Percentiles rank a stretch among this genome's conserved stretches.
Evolutionary conservation across 2,888 invertebrate species (phyloP).

Genomic region (Apoda limacodes): DNA sequence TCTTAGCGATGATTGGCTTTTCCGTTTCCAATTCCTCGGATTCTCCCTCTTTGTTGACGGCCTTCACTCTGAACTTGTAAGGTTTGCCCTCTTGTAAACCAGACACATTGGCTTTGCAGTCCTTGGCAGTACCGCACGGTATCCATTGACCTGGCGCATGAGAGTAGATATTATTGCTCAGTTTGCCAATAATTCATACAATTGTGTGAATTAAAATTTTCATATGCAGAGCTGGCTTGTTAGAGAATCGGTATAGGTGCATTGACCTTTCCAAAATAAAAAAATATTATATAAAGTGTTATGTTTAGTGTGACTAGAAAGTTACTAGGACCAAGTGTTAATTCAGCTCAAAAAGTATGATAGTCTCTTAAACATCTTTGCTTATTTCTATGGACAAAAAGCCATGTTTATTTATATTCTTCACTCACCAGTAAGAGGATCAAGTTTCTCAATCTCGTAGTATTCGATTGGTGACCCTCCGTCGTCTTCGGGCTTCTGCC

Average conservation of each 20-base stretch:
- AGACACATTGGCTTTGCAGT: constrained; percentile 81
- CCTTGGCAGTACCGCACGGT: constrained; percentile 88
- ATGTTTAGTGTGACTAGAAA: too few relatives aligned
- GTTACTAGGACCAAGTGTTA: too few relatives aligned
- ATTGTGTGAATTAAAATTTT: too few relatives aligned
- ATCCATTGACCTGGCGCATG: constrained; percentile 82
- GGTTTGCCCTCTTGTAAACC: constrained; percentile 95
- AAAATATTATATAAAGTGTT: too few relatives aligned
- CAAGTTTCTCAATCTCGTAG: constrained; percentile 96
- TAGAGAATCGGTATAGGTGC: too few relatives aligned
- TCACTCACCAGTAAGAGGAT: constrained; percentile 80
- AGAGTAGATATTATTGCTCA: not conserved
- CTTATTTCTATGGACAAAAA: too few relatives aligned
- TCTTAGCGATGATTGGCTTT: constrained; percentile 95
- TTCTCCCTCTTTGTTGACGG: constrained; percentile 98
- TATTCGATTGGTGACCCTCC: constrained; percentile 95
- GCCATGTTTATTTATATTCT: too few relatives aligned
- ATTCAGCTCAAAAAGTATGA: too few relatives aligned
- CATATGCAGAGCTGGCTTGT: too few relatives aligned
- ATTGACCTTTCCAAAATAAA: too few relatives aligned
- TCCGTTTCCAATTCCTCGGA: constrained; percentile 96
- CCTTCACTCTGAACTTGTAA: constrained; percentile 98
- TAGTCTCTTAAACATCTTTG: too few relatives aligned
- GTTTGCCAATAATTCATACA: not conserved
- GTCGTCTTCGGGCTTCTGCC: constrained; percentile 96